Percentiles rank a stretch among this genome's conserved stretches.
phyloP scores from a whole-genome alignment of 1,140 invertebrate species.

The Stratiolaelaps scimitus region DNA sequence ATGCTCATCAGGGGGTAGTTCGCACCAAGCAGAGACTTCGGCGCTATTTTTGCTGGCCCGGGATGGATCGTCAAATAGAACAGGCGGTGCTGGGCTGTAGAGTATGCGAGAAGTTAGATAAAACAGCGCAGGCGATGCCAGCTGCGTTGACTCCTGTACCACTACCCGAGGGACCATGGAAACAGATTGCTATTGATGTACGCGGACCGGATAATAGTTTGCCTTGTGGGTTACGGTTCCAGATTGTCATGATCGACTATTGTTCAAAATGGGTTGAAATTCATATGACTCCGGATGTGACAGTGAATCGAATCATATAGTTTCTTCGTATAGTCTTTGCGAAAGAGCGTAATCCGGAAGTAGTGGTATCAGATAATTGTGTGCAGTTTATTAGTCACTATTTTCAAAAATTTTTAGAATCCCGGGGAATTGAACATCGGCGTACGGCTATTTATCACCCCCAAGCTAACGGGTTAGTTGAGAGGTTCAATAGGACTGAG shows the following conservation, averaged over 20 bases:
- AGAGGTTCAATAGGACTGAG: not conserved
- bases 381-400: conserved; percentile 2
- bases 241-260: too few species aligned
- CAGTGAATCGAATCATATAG: not conserved
- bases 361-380: not conserved
- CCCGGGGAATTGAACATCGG: not conserved
- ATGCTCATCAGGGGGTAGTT: not conserved
- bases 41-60: too few species aligned
- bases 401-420: not conserved
- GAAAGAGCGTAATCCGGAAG: not conserved
- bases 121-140: not conserved
- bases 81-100: not conserved
- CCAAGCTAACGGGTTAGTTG: not conserved
- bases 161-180: not conserved
- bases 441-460: not conserved
- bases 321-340: not conserved
- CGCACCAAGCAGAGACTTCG: too few species aligned
- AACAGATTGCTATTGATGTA: too few species aligned
- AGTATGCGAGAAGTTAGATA: not conserved
- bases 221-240: not conserved
- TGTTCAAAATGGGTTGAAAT: too few species aligned
- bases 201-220: not conserved
- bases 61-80: not conserved
- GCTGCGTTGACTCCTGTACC: not conserved
- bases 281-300: not conserved